Percentiles rank a stretch among this genome's conserved stretches.
phyloP scores from a whole-genome alignment of 2,888 invertebrate genomes.

The Drosophila neonasuta region DNA sequence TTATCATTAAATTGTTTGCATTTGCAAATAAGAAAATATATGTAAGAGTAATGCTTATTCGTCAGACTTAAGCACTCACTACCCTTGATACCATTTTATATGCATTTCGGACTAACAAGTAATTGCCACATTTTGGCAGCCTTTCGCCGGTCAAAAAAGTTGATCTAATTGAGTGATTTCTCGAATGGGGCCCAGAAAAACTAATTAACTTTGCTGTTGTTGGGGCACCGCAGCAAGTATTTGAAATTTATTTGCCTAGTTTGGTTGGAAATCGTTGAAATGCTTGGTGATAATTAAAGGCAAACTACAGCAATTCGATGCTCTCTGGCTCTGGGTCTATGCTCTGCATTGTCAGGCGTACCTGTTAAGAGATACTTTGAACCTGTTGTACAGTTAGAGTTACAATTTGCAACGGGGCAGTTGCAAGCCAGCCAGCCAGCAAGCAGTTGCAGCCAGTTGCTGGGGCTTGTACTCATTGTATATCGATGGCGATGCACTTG shows the following conservation, averaged over 20 bases:
- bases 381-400: constrained; percentile 80
- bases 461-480: constrained; percentile 64
- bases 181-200: constrained; percentile 44
- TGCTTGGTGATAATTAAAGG: constrained; percentile 74
- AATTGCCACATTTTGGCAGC: constrained; percentile 58
- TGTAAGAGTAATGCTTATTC: neutral
- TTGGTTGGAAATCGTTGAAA: constrained; percentile 68
- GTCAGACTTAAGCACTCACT: no score
- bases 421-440: neutral
- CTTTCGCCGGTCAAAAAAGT: constrained; percentile 54
- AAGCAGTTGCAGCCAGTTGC: neutral
- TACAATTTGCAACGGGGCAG: constrained; percentile 73
- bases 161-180: constrained; percentile 76
- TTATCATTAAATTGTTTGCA: no score
- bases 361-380: constrained; percentile 79
- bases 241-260: constrained; percentile 68
- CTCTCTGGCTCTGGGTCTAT: constrained; percentile 5
- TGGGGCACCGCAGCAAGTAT: constrained; percentile 31
- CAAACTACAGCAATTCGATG: constrained; percentile 41
- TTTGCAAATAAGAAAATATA: no score
- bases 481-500: constrained; percentile 78
- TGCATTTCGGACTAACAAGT: constrained; percentile 38
- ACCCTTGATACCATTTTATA: constrained; percentile 33
- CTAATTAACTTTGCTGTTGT: constrained; percentile 69
- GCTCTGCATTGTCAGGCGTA: constrained; percentile 64